Evolutionary conservation across 2,113 vertebrate genomes (phyloP), one percentile per base, ranked within the genome.

Genomic region (Dipodomys stephensi): DNA sequence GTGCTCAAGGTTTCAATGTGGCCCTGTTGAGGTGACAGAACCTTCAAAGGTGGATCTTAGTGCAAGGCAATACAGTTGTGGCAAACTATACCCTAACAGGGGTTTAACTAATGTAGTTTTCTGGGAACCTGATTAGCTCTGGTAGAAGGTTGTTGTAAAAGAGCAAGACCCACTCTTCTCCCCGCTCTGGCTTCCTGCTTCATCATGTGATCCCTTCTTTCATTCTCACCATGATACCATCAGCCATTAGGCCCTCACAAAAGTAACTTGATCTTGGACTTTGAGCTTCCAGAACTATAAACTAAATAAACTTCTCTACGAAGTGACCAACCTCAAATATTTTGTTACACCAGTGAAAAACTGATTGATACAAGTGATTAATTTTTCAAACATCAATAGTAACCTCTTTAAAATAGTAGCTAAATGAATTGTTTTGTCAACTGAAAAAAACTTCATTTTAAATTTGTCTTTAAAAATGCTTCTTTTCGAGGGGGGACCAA

Each of bases 321-420:
- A 76, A 76, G 11, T 30, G 19, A 30, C 28, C 13, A 65, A 7
- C 53, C 53, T 57, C 12, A 57, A 13, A 13, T 57, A 57, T 57
- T 57, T 57, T 57, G 53, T 57, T 18, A 57, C 15, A 57, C 22
- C 1, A 73, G 46, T 30, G 4, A 32, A 77, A 65, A 87, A 35
- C 20, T 35, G 53, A 76, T 35, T 44, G n/a, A 64, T n/a, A 46
- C 11, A 76, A 27, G 16, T 82, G 44, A 83, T 88, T 88, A 80
- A 27, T 44, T 80, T 72, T 85, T 64, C 22, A 57, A 85, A 57
- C 67, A 62, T 35, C 71, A 22, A 76, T 76, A 65, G 44, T 76
- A 57, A n/a, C 44, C 46, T 76, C n/a, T 87, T 78, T 93, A 53
- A 88, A 73, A 83, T 88, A 78, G 80, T 71, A 78, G 46, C n/a